A percentile compares a stretch with the other conserved stretches of the same genome.
phyloP scores from a whole-genome alignment of 2,113 vertebrate genomes.

The Psittacula cyanocephala region DNA sequence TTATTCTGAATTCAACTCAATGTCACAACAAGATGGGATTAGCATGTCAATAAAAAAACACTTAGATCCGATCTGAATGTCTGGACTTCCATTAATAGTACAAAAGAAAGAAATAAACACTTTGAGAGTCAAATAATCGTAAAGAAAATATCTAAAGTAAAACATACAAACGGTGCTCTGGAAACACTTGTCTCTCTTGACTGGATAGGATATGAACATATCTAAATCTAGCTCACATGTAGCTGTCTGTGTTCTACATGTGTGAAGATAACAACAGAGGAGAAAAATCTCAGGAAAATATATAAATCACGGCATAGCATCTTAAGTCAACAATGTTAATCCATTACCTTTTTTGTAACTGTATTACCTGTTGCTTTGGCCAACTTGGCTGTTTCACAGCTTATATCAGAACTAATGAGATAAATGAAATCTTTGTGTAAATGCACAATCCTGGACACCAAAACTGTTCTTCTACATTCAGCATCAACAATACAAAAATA shows the following conservation, averaged over 20 bases:
- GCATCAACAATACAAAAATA: background rate
- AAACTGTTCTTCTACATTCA: background rate
- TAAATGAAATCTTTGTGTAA: background rate
- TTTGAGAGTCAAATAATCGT: background rate
- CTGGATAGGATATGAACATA: accelerated
- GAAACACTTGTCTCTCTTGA: background rate
- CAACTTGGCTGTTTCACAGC: background rate
- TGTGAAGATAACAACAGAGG: background rate
- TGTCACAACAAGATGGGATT: background rate
- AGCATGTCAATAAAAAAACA: background rate
- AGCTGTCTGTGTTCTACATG: background rate
- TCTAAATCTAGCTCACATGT: background rate
- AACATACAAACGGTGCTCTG: background rate
- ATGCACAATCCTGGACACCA: background rate
- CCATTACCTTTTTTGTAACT: background rate
- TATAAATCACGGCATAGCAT: background rate
- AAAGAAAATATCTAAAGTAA: background rate
- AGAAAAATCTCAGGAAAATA: background rate
- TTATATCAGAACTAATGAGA: background rate
- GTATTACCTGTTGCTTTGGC: background rate
- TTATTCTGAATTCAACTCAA: background rate
- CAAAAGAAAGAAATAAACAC: background rate
- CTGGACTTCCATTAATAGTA: background rate
- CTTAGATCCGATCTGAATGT: background rate
- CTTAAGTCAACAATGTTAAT: background rate